These are phyloP conservation scores for Pseudorasbora parva DNA, from an alignment of 2,113 vertebrate species.

Conservation along the genomic window DNA sequence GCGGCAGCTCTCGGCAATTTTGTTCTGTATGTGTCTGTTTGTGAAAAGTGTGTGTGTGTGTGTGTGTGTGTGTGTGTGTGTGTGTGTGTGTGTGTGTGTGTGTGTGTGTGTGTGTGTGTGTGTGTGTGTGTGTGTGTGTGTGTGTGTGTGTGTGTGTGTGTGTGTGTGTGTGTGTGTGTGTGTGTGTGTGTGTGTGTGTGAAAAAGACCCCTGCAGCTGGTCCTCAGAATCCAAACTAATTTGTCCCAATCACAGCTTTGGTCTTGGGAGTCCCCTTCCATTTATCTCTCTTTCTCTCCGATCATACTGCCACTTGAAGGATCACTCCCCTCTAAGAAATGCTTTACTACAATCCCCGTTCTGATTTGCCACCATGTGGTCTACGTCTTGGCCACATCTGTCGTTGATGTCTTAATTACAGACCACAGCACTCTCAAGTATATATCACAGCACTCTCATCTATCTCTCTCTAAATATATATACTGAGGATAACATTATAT, in stretches of 20 bases:
- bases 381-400: slow-evolving; percentile 32
- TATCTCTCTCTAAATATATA: too few relatives aligned
- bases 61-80: slow-evolving; percentile 1
- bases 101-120: slow-evolving; percentile 18
- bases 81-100: not conserved
- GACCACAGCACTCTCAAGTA: slow-evolving; percentile 2
- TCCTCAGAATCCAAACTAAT: slow-evolving; percentile 58
- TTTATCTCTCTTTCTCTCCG: slow-evolving; percentile 34
- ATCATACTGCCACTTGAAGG: slow-evolving; percentile 31
- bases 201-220: slow-evolving; percentile 49
- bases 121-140: slow-evolving; percentile 20
- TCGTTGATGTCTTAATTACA: slow-evolving; percentile 38
- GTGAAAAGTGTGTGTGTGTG: slow-evolving; percentile 24
- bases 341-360: slow-evolving; percentile 37
- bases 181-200: slow-evolving; percentile 26
- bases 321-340: slow-evolving; percentile 26
- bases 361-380: slow-evolving; percentile 51
- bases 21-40: slow-evolving; percentile 21
- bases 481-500: too few relatives aligned
- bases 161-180: slow-evolving; percentile 19
- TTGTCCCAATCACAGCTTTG: slow-evolving; percentile 54
- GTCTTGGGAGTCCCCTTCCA: slow-evolving; percentile 48
- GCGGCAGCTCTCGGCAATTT: slow-evolving; percentile 47
- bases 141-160: slow-evolving; percentile 18
- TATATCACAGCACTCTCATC: too few relatives aligned